Percentiles rank a stretch among this genome's conserved stretches.
These are phyloP conservation scores for Colius striatus DNA, from an alignment of 2,113 vertebrate species.

Conservation along the genomic window DNA sequence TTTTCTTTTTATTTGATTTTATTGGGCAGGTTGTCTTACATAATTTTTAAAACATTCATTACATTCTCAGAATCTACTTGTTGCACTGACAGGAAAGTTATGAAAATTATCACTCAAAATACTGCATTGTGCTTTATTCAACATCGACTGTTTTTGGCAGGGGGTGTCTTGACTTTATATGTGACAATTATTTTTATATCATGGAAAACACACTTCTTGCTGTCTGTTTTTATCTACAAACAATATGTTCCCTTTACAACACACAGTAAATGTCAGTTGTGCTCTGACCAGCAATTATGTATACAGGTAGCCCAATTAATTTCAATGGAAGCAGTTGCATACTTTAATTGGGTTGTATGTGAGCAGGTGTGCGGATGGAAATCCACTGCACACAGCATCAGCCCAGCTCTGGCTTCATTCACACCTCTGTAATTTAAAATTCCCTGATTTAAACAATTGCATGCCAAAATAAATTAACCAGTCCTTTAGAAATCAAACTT, in stretches of 20 bases:
- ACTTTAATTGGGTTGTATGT: neutral
- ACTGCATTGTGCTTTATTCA: neutral
- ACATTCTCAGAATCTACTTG: neutral
- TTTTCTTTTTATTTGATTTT: neutral
- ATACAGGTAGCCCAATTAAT: neutral
- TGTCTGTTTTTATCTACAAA: neutral
- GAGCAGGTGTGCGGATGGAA: neutral
- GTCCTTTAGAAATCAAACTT: neutral
- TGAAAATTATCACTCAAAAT: neutral
- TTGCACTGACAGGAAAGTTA: neutral
- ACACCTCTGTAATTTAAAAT: neutral
- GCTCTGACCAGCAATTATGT: neutral
- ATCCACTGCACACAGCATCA: accelerated
- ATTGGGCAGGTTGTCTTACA: neutral
- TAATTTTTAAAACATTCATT: neutral
- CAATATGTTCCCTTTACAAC: neutral
- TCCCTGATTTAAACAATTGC: neutral
- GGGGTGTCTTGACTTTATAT: neutral
- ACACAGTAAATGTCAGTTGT: neutral
- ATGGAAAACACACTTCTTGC: neutral
- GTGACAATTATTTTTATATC: neutral
- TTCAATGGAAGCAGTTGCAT: neutral
- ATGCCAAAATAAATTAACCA: neutral
- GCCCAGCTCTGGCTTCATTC: neutral
- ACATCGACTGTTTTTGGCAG: neutral